phyloP scores from a whole-genome alignment of 1,140 invertebrate species.

The Dreissena polymorpha region DNA sequence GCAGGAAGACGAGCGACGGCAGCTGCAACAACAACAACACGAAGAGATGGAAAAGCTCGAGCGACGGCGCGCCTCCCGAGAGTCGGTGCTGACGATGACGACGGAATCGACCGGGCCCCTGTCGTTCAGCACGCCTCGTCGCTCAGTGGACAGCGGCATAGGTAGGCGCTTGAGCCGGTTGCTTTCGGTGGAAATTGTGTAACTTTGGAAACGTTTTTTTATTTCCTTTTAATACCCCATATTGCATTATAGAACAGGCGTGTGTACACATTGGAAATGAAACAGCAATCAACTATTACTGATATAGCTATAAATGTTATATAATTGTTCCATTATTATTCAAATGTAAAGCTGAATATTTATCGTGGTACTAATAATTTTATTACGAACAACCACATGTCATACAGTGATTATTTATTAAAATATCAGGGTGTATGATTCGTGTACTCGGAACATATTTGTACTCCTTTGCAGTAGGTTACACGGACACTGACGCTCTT shows the following conservation, averaged over 20 bases:
- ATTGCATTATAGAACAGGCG: background rate
- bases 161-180: slow-evolving; percentile 13
- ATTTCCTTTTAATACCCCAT: too few species aligned
- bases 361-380: too few species aligned
- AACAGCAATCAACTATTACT: background rate
- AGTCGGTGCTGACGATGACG: slow-evolving; percentile 49
- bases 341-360: too few species aligned
- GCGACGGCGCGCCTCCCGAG: slow-evolving; percentile 50
- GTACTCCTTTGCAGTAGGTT: slow-evolving; percentile 17
- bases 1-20: slow-evolving; percentile 35
- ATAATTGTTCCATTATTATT: background rate
- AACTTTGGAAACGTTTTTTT: too few species aligned
- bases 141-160: slow-evolving; percentile 38
- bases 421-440: too few species aligned
- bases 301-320: background rate
- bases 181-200: too few species aligned
- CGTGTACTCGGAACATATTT: background rate
- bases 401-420: too few species aligned
- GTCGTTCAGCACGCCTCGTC: slow-evolving; percentile 51
- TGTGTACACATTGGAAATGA: background rate
- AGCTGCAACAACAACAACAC: slow-evolving; percentile 26
- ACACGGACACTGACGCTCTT: slow-evolving; percentile 43
- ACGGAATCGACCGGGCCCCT: slow-evolving; percentile 16
- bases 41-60: slow-evolving; percentile 46
- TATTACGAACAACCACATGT: too few species aligned